Evolutionary conservation across 1,140 invertebrate species (phyloP), one percentile per base, ranked within the genome.

Genomic region (Brachionus paranguensis): DNA sequence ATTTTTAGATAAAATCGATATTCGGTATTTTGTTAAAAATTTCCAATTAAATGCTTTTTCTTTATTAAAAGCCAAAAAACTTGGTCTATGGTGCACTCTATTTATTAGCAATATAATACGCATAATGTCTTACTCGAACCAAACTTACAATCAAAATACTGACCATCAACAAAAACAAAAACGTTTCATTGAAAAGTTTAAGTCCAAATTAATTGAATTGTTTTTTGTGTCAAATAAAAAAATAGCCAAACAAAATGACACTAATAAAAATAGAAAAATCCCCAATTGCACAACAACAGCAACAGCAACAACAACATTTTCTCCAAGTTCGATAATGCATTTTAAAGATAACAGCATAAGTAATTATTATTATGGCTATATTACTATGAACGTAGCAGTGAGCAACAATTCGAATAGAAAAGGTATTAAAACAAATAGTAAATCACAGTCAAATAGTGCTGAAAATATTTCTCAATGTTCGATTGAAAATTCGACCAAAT

Each of bases 351-450:
- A 68, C 65, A 68, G 65, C 8, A 76, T 76, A 76, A 76, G 72
- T 24, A 76, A 50, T 37, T 76, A 76, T 33, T 76, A 76, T 76
- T 76, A 76, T 27, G 72, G 72, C 27, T 76, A 76, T 47, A 76
- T 50, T 27, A 76, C 43, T 3, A 76, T 29, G 20, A 50, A 27
- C 27, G 10, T 14, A 11, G 17, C 12, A 24, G 24, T 24, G 1
- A 29, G 2, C 33, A 20, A 17, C n/a, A 20, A 72, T 72, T 11
- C n/a, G 2, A 43, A 41, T 20, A 72, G 4, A 43, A 72, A 72
- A 29, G 12, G 65, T 33, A 72, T 43, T 72, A 72, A 43, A 72
- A 72, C 5, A 41, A 72, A 43, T 8, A 47, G 11, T 43, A n/a
- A 47, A 20, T 43, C 17, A n/a, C 4, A 50, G 17, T 76, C 17